Evolutionary conservation across 2,888 invertebrate species (phyloP).

Genomic region (Monopis laevigella): DNA sequence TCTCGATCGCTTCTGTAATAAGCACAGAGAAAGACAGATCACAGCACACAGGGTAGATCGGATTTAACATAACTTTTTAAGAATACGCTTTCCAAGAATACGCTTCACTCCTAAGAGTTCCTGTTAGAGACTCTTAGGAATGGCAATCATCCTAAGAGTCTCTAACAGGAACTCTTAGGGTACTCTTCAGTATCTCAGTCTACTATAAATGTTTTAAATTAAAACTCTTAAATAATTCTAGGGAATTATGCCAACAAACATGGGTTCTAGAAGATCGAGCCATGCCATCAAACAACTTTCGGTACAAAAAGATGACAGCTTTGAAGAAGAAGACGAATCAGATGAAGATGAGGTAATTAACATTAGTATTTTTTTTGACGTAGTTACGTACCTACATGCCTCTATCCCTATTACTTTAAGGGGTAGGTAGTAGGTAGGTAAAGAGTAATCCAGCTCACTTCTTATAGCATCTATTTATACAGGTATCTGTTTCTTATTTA

Average conservation of each 20-base stretch:
- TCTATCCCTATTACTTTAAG: no score
- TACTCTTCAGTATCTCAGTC: no score
- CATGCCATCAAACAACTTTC: constrained; percentile 60
- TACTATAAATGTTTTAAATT: background rate
- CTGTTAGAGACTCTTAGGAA: background rate
- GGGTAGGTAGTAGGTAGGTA: no score
- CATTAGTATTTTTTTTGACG: no score
- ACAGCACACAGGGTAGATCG: background rate
- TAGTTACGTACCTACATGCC: no score
- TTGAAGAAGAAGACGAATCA: constrained; percentile 64
- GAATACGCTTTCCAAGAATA: background rate
- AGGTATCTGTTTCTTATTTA: no score
- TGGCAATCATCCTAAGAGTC: no score
- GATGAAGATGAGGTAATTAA: constrained; percentile 56
- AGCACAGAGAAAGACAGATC: no score
- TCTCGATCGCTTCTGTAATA: no score
- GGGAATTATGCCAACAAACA: constrained; percentile 56
- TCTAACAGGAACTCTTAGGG: no score
- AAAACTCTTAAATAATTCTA: constrained; percentile 21
- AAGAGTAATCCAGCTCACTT: no score
- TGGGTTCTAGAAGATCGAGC: constrained; percentile 59
- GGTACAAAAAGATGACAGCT: constrained; percentile 60
- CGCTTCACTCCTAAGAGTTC: background rate
- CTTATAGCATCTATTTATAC: no score
- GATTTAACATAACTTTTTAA: background rate